Base-by-base conservation (phyloP, 2,888 invertebrate genomes). In the Teleiodes luculella region DNA sequence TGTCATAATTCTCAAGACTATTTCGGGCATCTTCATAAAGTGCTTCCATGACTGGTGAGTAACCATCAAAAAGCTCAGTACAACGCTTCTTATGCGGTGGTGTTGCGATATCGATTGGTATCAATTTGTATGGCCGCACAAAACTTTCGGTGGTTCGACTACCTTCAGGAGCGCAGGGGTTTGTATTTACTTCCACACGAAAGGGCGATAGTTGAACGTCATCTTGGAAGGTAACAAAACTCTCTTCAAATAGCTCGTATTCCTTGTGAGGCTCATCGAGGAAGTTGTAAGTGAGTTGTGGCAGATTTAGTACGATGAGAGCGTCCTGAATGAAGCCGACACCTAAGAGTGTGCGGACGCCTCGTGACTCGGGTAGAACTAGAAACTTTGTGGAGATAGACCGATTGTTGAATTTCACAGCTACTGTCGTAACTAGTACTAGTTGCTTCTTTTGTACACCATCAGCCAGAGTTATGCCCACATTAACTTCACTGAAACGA, bases 341-440 rank as follows among this genome's bases (percentile, higher is more conserved):
- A 10, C 53, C 53, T 0, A 53, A 36, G 0, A 53, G 46, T 7
- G 53, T 46, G 2, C 11, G 2, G 14, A 8, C 18, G 6, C 24
- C 13, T 1, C 14, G 20, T n/a, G 53, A 3, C 24, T 48, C 63
- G 2, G 67, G 64, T 6, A 65, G 56, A 2, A 65, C 62, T 18
- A 64, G 39, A 28, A 72, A 64, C 0, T 55, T 60, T 0, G 67
- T 66, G 8, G 52, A 47, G 20, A 64, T 14, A 0, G 36, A 45
- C 8, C 57, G 55, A 2, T 55, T 39, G 16, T 36, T 10, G 10
- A 59, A 6, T 3, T n/a, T 57, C 0, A 61, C 57, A 1, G 57
- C 48, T 3, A 45, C 59, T 10, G 18, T 2, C 8, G 41, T 36
- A 0, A 46, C 31, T 7, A 62, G n/a, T 1, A 58, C 52, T 3